Percentiles rank a stretch among this genome's conserved stretches.
These are phyloP conservation scores for Eupithecia insigniata DNA, from an alignment of 2,888 invertebrate genomes.

Conservation along the genomic window DNA sequence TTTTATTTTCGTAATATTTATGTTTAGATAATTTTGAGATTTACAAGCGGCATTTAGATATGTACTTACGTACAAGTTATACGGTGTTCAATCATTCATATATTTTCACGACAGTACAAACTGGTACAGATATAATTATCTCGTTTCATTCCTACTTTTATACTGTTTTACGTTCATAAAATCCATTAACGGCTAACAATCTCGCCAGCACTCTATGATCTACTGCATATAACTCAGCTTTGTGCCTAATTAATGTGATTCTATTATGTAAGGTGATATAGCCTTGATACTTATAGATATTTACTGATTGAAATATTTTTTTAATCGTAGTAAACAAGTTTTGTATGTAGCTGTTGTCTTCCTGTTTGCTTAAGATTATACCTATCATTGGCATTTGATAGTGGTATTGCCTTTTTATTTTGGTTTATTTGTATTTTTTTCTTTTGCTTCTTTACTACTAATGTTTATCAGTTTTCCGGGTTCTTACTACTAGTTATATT, in stretches of 20 bases:
- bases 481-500: background rate
- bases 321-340: constrained; percentile 55
- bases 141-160: constrained; percentile 16
- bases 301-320: constrained; percentile 73
- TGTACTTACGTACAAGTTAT: background rate
- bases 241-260: constrained; percentile 71
- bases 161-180: constrained; percentile 63
- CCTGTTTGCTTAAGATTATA: constrained; percentile 49
- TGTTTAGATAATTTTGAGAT: background rate
- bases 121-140: constrained; percentile 57
- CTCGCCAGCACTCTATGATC: constrained; percentile 46
- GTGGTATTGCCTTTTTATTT: constrained; percentile 20
- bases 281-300: constrained; percentile 68
- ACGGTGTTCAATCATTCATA: background rate
- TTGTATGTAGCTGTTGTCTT: constrained; percentile 47
- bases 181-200: constrained; percentile 55
- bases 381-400: constrained; percentile 13
- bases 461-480: background rate
- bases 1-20: background rate
- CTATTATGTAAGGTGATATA: constrained; percentile 46
- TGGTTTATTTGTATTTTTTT: background rate
- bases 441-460: background rate
- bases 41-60: background rate
- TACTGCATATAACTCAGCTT: constrained; percentile 32
- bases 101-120: constrained; percentile 18